Percentiles rank a stretch among this genome's conserved stretches.
phyloP scores from a whole-genome alignment of 2,797 vertebrate genomes.

The Chiloscyllium punctatum region DNA sequence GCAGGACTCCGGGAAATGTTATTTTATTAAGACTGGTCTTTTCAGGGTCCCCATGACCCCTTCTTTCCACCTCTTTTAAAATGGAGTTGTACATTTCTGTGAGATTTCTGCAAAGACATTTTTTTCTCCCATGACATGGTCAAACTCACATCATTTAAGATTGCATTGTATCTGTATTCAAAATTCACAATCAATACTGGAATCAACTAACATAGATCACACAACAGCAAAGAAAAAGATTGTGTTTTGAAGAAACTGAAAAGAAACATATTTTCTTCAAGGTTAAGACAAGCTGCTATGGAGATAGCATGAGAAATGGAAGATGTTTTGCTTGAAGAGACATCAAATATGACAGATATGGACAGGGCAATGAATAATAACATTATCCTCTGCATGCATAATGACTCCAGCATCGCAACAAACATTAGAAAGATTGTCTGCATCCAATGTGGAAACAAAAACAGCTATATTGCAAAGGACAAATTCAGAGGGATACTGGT shows the following conservation, averaged over 20 bases:
- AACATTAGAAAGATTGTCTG: background rate
- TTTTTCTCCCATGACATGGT: background rate
- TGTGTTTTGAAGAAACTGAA: background rate
- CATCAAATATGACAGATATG: background rate
- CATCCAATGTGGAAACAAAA: background rate
- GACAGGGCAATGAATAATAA: background rate
- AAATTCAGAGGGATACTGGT: background rate
- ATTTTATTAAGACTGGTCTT: background rate
- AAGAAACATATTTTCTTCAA: background rate
- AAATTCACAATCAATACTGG: background rate
- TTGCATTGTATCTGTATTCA: background rate
- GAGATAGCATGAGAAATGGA: background rate
- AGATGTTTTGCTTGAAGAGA: slow-evolving; percentile 3
- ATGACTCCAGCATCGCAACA: background rate
- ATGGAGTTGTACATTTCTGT: background rate
- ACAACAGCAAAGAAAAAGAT: background rate
- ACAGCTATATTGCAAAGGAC: background rate
- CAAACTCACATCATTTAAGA: background rate
- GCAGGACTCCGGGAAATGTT: background rate
- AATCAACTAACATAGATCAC: background rate
- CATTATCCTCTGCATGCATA: background rate
- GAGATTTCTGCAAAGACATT: background rate
- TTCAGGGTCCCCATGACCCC: background rate
- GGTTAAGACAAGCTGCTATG: background rate
- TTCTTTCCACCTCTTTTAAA: background rate